Conservation (phyloP, 2,113 vertebrate species). For the Steatornis caripensis region DNA sequence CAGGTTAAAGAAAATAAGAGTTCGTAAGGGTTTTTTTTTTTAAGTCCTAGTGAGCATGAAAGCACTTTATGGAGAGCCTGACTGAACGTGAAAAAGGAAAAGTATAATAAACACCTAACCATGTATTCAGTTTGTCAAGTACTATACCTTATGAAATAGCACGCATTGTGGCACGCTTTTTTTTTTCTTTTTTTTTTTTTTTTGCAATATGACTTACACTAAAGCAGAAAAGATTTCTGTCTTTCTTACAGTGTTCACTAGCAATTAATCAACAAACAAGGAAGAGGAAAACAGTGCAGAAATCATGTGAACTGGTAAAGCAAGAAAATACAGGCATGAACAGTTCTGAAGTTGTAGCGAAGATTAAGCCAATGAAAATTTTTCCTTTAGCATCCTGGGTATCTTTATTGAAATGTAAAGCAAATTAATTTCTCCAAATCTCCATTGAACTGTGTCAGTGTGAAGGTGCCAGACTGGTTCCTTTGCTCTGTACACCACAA, state of each 20-base stretch:
- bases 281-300: not conserved
- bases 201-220: not conserved
- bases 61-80: not conserved
- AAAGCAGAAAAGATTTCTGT: not conserved
- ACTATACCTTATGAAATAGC: not conserved
- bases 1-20: slow-evolving; percentile 10
- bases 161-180: not conserved
- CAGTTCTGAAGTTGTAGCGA: not conserved
- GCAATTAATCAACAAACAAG: not conserved
- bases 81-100: slow-evolving; percentile 4
- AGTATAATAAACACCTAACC: not conserved
- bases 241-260: not conserved
- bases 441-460: not conserved
- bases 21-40: not conserved
- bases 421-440: not conserved
- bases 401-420: not conserved
- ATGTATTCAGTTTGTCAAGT: not conserved
- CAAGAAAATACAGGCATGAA: not conserved
- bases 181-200: not conserved
- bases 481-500: not conserved
- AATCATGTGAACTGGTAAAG: not conserved
- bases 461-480: not conserved
- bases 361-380: not conserved
- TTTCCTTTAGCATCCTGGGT: not conserved
- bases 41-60: not conserved